Percentiles rank a stretch among this genome's conserved stretches.
Evolutionary conservation across 2,797 vertebrate genomes (phyloP).

Genomic region (Margarornis squamiger): DNA sequence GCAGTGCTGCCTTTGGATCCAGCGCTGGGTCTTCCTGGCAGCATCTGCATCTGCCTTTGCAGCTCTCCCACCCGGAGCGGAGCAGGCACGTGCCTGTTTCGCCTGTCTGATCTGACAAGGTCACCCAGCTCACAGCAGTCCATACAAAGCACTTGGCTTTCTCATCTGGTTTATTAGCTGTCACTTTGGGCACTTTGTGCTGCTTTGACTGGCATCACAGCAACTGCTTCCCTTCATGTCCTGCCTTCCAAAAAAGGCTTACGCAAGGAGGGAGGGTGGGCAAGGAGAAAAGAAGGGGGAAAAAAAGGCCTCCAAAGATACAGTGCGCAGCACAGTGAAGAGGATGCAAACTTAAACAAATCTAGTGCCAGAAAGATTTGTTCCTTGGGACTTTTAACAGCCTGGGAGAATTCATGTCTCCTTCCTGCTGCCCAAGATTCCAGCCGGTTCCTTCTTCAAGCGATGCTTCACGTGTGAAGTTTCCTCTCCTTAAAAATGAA

Average conservation of each 20-base stretch:
- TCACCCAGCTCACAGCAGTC: slow-evolving; percentile 47
- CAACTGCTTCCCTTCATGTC: slow-evolving; percentile 37
- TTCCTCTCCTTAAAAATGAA: slow-evolving; percentile 81
- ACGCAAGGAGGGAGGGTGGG: background rate
- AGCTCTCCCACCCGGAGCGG: background rate
- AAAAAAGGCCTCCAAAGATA: background rate
- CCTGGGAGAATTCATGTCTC: slow-evolving; percentile 60
- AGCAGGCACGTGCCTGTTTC: slow-evolving; percentile 45
- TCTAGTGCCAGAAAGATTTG: slow-evolving; percentile 47
- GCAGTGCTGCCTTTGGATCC: background rate
- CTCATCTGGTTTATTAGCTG: slow-evolving; percentile 64
- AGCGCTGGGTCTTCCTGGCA: background rate
- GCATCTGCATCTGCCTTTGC: background rate
- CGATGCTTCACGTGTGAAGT: slow-evolving; percentile 71
- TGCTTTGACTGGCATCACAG: slow-evolving; percentile 60
- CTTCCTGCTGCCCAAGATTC: slow-evolving; percentile 58
- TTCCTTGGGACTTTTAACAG: slow-evolving; percentile 48
- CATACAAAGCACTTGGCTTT: slow-evolving; percentile 22
- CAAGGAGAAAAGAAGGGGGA: background rate
- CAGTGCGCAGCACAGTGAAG: background rate
- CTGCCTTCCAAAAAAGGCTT: slow-evolving; percentile 45
- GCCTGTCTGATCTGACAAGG: slow-evolving; percentile 62
- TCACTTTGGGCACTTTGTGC: slow-evolving; percentile 51
- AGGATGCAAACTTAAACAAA: slow-evolving; percentile 53
- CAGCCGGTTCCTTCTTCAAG: slow-evolving; percentile 56